Conservation (phyloP, 2,797 vertebrate species). For the Gallinago stenura region DNA sequence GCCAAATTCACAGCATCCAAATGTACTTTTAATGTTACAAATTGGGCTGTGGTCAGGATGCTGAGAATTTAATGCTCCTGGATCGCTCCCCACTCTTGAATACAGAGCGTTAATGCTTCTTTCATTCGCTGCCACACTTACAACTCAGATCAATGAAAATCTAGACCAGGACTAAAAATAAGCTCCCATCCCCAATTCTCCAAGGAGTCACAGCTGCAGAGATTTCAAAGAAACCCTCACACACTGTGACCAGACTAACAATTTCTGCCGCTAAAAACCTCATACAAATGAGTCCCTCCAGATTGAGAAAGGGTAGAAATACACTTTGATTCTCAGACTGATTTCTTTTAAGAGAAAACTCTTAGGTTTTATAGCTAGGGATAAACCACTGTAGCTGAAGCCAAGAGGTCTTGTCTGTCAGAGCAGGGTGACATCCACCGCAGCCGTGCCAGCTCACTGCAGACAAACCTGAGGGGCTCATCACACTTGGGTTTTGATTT, state of each 20-base stretch:
- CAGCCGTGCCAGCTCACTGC: neutral
- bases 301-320: neutral
- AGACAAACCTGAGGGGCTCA: neutral
- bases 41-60: conserved; percentile 52
- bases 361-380: neutral
- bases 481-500: neutral
- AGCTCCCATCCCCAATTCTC: conserved; percentile 21
- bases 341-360: neutral
- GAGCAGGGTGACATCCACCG: neutral
- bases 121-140: conserved; percentile 54
- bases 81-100: neutral
- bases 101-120: conserved; percentile 16
- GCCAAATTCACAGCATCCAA: conserved; percentile 66
- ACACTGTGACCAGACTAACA: neutral
- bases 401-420: neutral
- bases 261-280: neutral
- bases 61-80: conserved; percentile 46
- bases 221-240: conserved; percentile 27
- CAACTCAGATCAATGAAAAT: conserved; percentile 45
- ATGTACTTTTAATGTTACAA: conserved; percentile 64
- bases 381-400: neutral
- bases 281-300: neutral
- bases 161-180: conserved; percentile 34
- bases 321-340: neutral
- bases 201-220: neutral